Conservation (phyloP, 2,113 vertebrate species). For the Theristicus caerulescens region DNA sequence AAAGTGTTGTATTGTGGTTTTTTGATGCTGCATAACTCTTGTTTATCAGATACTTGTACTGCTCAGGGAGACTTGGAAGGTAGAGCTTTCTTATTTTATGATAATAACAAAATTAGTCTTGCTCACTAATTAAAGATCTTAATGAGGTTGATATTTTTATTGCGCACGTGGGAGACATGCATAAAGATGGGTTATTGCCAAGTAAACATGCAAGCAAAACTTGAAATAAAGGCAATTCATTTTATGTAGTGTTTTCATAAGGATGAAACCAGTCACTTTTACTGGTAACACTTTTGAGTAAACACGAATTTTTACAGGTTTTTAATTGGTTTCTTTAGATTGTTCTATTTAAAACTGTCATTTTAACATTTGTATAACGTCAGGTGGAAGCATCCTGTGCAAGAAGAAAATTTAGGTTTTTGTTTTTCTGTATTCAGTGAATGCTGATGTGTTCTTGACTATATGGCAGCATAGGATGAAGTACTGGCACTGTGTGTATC, state of each 20-base stretch:
- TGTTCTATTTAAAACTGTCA: neutral
- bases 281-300: neutral
- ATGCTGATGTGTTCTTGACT: neutral
- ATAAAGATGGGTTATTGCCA: neutral
- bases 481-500: neutral
- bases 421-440: neutral
- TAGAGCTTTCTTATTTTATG: neutral
- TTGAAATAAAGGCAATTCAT: neutral
- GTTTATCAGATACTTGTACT: neutral
- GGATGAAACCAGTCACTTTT: neutral
- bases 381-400: neutral
- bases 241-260: neutral
- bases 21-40: neutral
- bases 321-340: neutral
- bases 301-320: neutral
- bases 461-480: neutral
- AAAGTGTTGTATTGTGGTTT: rapidly evolving
- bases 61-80: neutral
- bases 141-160: neutral
- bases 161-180: neutral
- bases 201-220: neutral
- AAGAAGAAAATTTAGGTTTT: neutral
- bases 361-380: neutral
- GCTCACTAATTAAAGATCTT: neutral
- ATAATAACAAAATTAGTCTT: neutral